Evolutionary conservation across 2,888 invertebrate genomes (phyloP), one percentile per base, ranked within the genome.

Genomic region (Eristalinus sepulchralis): DNA sequence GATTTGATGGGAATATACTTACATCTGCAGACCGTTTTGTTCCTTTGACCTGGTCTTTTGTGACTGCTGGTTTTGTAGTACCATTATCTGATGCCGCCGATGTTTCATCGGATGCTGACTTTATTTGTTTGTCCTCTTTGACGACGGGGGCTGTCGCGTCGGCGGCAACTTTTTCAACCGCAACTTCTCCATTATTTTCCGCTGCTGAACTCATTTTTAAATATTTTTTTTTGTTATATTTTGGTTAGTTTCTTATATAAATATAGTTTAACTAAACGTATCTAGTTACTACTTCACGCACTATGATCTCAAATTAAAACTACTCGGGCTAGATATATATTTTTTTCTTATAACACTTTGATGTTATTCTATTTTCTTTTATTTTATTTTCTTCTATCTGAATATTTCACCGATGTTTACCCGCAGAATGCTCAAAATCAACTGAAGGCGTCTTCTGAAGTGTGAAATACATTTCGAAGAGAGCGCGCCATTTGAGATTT

Each of bases 21-120:
- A 96, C 96, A 94, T 96, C 96, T 90, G 96, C 95, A 93, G 96
- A 95, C 94, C 96, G 95, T 93, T 96, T 96, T 93, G 95, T 95
- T 93, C 95, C 96, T 94, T 96, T 96, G 89, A 95, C 94, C 85
- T 90, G 90, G 92, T 95, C 96, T 93, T 96, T 96, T 92, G 95
- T 95, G 91, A 95, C 96, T 93, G 96, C 95, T 89, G 89, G 89
- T 84, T 88, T 84, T 73, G 90, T 90, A 86, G 90, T 91, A 75
- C 91, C 91, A 89, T 91, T 91, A 87, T 91, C 92, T 82, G 92
- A 91, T 79, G 90, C 91, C 83, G 88, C 90, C 76, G 88, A 79
- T 88, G 90, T 89, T 33, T 90, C 90, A 84, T 89, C 91, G 70
- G 89, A 89, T 76, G 88, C 90, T 88, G 90, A 88, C 87, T 91